Conservation (phyloP, 37 sponge, comb jelly and placozoan species). For the Haliclona indistincta region DNA sequence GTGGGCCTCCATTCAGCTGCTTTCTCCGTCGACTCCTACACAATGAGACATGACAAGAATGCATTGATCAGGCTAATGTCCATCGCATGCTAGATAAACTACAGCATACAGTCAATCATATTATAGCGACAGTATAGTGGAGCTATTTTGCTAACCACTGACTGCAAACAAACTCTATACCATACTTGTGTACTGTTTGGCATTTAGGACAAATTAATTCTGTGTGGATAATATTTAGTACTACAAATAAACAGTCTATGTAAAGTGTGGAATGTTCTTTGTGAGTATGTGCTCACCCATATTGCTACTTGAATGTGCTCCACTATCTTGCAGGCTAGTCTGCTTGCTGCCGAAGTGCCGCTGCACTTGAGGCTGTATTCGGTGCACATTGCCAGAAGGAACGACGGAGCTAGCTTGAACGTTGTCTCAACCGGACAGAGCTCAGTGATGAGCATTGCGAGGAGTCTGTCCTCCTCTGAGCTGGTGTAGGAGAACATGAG, state of each 20-base stretch:
- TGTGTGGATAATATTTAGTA: too few species aligned
- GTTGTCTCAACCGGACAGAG: background rate
- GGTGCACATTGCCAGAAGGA: conserved; percentile 55
- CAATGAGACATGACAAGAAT: background rate
- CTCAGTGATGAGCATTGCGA: conserved; percentile 7
- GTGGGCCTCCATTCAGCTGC: conserved; percentile 55
- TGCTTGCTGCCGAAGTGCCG: conserved; percentile 6
- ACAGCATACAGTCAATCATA: too few species aligned
- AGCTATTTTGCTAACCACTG: too few species aligned
- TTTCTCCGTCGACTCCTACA: conserved; percentile 28
- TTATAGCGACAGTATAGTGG: too few species aligned
- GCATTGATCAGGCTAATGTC: too few species aligned
- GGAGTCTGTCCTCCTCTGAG: conserved; percentile 33
- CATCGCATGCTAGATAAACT: too few species aligned
- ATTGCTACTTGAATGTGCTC: conserved; percentile 47
- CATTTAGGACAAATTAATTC: too few species aligned
- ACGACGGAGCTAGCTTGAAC: conserved; percentile 59
- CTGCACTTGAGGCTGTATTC: conserved; percentile 39
- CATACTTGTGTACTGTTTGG: too few species aligned
- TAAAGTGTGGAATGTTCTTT: too few species aligned
- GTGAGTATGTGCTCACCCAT: conserved; percentile 55
- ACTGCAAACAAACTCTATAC: too few species aligned
- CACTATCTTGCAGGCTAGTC: conserved; percentile 39
- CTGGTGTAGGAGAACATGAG: conserved; percentile 26
- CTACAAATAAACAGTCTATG: too few species aligned